Evolutionary conservation across 1,140 invertebrate genomes (phyloP).

Genomic region (Aphis gossypii): DNA sequence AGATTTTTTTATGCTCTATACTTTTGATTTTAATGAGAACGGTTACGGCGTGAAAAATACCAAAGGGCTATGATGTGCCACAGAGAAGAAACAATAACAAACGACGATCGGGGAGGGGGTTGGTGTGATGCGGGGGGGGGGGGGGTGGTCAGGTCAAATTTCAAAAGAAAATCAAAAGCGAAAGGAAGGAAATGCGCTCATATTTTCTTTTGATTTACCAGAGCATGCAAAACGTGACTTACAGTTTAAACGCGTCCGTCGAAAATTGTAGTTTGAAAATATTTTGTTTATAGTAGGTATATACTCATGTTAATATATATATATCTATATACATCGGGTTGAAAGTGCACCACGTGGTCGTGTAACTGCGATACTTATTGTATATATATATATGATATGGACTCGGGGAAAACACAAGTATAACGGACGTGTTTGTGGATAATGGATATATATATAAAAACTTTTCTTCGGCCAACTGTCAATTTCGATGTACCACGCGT

Average conservation of each 20-base stretch:
- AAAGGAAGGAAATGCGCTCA: background rate
- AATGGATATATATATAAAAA: constrained; percentile 1
- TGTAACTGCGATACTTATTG: background rate
- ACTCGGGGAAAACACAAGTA: background rate
- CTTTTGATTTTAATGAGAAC: constrained; percentile 58
- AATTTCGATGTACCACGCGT: constrained; percentile 9
- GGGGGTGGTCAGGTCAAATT: background rate
- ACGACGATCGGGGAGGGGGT: too few species aligned
- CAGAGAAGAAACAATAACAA: constrained; percentile 41
- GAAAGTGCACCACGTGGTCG: background rate
- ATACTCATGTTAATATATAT: background rate
- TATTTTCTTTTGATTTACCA: constrained; percentile 26
- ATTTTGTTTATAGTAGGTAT: background rate
- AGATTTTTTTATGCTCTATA: background rate
- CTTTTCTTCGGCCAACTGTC: constrained; percentile 6
- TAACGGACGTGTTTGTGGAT: background rate
- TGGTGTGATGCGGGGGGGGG: too few species aligned
- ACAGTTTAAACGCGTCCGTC: background rate
- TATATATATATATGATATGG: background rate
- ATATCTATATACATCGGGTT: background rate
- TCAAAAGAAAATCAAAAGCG: constrained; percentile 44
- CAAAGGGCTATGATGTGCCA: background rate
- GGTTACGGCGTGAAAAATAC: constrained; percentile 28
- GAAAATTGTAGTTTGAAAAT: background rate
- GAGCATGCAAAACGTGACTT: constrained; percentile 36